Conservation (phyloP, 2,888 invertebrate species). For the Plagodis dolabraria region DNA sequence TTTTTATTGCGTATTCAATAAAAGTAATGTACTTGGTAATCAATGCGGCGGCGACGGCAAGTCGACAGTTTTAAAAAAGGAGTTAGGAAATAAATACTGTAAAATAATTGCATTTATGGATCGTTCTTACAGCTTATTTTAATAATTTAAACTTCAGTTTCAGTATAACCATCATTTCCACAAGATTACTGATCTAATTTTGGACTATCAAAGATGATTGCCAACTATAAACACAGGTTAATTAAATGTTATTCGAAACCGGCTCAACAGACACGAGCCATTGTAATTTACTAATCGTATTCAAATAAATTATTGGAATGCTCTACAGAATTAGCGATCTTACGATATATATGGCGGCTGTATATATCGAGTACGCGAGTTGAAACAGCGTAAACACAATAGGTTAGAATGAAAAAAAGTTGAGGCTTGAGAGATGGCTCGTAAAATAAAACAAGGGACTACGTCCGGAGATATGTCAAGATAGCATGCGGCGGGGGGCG, state of each 20-base stretch:
- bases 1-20: slow-evolving; percentile 80
- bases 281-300: slow-evolving; percentile 43
- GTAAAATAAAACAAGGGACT: slow-evolving; percentile 82
- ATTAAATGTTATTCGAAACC: slow-evolving; percentile 29
- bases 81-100: slow-evolving; percentile 6
- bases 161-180: not conserved
- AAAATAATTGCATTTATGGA: slow-evolving; percentile 9
- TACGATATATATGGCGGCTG: slow-evolving; percentile 61
- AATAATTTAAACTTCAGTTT: not conserved
- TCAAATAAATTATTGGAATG: slow-evolving; percentile 48
- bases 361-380: slow-evolving; percentile 72
- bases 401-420: slow-evolving; percentile 67
- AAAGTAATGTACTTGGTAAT: slow-evolving; percentile 76
- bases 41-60: slow-evolving; percentile 58
- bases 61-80: slow-evolving; percentile 36
- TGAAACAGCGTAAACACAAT: slow-evolving; percentile 70
- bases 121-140: not conserved
- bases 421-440: slow-evolving; percentile 75
- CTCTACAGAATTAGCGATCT: slow-evolving; percentile 62
- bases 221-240: slow-evolving; percentile 1
- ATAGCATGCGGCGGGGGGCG: slow-evolving; percentile 78
- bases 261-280: slow-evolving; percentile 26
- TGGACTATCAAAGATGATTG: slow-evolving; percentile 5
- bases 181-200: not conserved
- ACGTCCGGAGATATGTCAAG: slow-evolving; percentile 84